A percentile compares a stretch with the other conserved stretches of the same genome.
phyloP scores from a whole-genome alignment of 2,797 vertebrate species.

The Protonibea diacanthus region DNA sequence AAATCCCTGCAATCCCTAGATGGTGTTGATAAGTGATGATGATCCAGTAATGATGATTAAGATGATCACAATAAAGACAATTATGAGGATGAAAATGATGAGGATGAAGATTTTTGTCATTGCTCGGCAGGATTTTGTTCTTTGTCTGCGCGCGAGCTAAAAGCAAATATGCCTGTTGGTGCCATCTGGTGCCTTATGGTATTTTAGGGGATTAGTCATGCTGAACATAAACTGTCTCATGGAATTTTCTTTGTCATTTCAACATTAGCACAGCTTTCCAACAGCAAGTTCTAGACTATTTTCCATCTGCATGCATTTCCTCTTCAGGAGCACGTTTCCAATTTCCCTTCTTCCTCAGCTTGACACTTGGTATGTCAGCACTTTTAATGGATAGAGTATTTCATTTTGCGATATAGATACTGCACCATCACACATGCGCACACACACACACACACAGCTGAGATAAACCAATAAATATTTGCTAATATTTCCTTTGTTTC shows the following conservation, averaged over 20 bases:
- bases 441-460: not conserved
- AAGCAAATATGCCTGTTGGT: constrained; percentile 55
- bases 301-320: constrained; percentile 64
- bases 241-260: constrained; percentile 61
- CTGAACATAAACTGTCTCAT: constrained; percentile 57
- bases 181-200: constrained; percentile 68
- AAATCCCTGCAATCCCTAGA: constrained; percentile 7
- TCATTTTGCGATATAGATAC: constrained; percentile 39
- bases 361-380: constrained; percentile 53
- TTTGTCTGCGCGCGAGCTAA: constrained; percentile 47
- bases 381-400: constrained; percentile 51
- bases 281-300: constrained; percentile 25
- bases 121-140: constrained; percentile 37
- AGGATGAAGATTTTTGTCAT: constrained; percentile 25
- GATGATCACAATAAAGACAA: constrained; percentile 32
- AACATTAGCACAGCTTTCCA: constrained; percentile 43
- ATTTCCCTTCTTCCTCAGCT: constrained; percentile 57
- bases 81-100: constrained; percentile 37
- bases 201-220: constrained; percentile 63
- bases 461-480: constrained; percentile 18
- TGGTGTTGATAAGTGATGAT: constrained; percentile 49
- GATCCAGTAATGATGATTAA: constrained; percentile 55
- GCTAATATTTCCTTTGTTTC: constrained; percentile 50
- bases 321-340: constrained; percentile 54
- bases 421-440: constrained; percentile 13